These are phyloP conservation scores for Cololabis saira DNA, from an alignment of 2,113 vertebrate species.

Conservation along the genomic window DNA sequence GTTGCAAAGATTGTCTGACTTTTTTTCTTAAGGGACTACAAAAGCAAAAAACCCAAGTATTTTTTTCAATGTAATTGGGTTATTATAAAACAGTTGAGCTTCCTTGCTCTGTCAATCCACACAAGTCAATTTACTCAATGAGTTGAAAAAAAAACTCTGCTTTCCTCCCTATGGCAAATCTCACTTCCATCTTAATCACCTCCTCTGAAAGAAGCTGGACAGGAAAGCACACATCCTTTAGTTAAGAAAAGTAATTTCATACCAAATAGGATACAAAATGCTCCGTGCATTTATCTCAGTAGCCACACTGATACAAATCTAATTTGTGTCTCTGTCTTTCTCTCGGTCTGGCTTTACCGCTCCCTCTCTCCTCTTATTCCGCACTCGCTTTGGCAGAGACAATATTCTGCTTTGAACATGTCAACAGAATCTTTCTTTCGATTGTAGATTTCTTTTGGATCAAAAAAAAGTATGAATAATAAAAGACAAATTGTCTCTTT, in stretches of 20 bases:
- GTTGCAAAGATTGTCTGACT: background rate
- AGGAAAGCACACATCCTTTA: constrained; percentile 20
- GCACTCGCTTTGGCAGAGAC: constrained; percentile 15
- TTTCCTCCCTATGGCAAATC: constrained; percentile 27
- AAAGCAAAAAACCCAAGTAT: background rate
- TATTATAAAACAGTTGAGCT: background rate
- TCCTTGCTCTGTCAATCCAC: too few relatives aligned
- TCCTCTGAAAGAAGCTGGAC: constrained; percentile 31
- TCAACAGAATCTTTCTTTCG: constrained; percentile 22
- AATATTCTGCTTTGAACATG: constrained; percentile 18
- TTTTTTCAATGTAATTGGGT: too few relatives aligned
- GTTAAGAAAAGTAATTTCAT: constrained; percentile 43
- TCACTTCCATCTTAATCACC: constrained; percentile 39
- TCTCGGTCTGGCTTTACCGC: background rate
- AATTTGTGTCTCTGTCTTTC: constrained; percentile 22
- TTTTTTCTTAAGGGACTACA: background rate
- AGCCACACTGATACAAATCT: constrained; percentile 17
- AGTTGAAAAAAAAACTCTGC: background rate
- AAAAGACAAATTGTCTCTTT: background rate
- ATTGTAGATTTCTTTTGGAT: constrained; percentile 15
- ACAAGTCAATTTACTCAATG: too few relatives aligned
- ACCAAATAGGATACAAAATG: constrained; percentile 19
- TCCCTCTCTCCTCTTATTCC: constrained; percentile 2
- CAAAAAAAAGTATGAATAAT: constrained; percentile 13
- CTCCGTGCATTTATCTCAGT: constrained; percentile 19